These are phyloP conservation scores for Manduca sexta DNA, from an alignment of 1,140 invertebrate genomes.

Conservation along the genomic window DNA sequence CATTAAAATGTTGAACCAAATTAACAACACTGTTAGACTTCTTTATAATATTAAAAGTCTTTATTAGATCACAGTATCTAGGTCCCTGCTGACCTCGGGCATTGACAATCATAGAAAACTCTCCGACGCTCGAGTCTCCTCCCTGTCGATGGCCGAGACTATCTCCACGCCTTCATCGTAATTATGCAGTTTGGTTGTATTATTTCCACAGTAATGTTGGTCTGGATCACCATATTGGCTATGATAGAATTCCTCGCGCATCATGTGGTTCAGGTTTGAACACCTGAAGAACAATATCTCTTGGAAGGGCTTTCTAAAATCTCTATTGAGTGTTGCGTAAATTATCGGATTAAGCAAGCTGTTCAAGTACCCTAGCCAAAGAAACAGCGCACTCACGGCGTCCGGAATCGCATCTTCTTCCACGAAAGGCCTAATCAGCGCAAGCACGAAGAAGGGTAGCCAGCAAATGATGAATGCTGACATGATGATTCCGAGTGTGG, in stretches of 20 bases:
- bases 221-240: constrained; percentile 90
- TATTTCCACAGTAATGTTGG: constrained; percentile 71
- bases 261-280: constrained; percentile 90
- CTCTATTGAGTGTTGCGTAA: constrained; percentile 92
- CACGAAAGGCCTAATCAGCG: constrained; percentile 89
- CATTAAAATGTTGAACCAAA: constrained; percentile 26
- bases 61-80: constrained; percentile 73
- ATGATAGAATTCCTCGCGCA: constrained; percentile 94
- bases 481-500: constrained; percentile 97
- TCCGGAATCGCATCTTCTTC: constrained; percentile 80
- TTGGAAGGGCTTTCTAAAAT: constrained; percentile 94
- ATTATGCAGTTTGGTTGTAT: constrained; percentile 62
- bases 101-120: constrained; percentile 77
- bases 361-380: constrained; percentile 96
- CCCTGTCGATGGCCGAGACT: constrained; percentile 74
- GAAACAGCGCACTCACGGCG: constrained; percentile 82
- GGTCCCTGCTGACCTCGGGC: constrained; percentile 57
- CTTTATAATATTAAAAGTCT: constrained; percentile 41
- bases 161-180: constrained; percentile 77
- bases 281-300: constrained; percentile 92
- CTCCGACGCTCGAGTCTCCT: constrained; percentile 72
- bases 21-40: constrained; percentile 43
- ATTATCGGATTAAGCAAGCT: constrained; percentile 94
- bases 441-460: constrained; percentile 97
- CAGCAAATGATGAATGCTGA: constrained; percentile 97